phyloP scores from a whole-genome alignment of 2,797 vertebrate species.

The Phataginus tetradactyla region DNA sequence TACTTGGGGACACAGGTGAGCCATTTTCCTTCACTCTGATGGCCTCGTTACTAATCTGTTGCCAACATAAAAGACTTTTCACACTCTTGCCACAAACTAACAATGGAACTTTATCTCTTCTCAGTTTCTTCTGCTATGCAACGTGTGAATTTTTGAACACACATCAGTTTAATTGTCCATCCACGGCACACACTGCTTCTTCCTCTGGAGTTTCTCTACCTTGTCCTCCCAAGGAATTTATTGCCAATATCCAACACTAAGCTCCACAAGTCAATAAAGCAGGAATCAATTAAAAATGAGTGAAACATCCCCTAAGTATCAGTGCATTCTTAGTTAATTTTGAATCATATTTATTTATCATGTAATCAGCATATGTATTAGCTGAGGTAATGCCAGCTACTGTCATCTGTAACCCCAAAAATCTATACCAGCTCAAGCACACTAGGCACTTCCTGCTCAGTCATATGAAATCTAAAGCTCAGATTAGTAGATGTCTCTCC shows the following conservation, averaged over 20 bases:
- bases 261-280: background rate
- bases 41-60: background rate
- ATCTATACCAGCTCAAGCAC: background rate
- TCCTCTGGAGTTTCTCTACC: background rate
- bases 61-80: background rate
- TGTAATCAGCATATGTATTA: background rate
- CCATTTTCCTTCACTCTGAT: background rate
- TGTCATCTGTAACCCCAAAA: background rate
- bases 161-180: background rate
- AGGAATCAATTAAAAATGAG: constrained; percentile 25
- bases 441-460: background rate
- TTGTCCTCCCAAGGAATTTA: background rate
- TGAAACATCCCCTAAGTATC: background rate
- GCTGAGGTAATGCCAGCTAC: background rate
- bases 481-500: background rate
- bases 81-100: background rate
- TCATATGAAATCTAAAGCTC: background rate
- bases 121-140: background rate
- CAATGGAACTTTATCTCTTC: background rate
- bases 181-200: background rate
- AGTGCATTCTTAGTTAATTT: background rate
- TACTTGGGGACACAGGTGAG: background rate
- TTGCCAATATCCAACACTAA: constrained; percentile 3
- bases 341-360: background rate
- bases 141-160: background rate